These are phyloP conservation scores for Chaenogobius annularis DNA, from an alignment of 2,113 vertebrate species.

Conservation along the genomic window DNA sequence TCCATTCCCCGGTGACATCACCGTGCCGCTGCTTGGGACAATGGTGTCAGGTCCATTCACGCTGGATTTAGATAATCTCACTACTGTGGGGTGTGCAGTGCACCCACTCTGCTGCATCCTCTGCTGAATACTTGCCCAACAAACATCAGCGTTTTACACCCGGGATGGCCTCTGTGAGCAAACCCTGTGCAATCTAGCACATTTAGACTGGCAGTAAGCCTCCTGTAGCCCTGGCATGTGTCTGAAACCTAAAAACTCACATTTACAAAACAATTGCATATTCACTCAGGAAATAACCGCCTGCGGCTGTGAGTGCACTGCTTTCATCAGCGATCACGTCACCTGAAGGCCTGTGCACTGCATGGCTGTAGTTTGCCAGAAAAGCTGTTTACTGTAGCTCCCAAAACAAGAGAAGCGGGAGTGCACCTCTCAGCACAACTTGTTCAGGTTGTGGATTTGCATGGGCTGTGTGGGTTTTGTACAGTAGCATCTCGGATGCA, in stretches of 20 bases:
- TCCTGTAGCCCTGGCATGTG: conserved; percentile 6
- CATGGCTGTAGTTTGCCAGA: conserved; percentile 11
- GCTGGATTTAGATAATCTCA: conserved; percentile 76
- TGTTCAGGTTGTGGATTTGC: conserved; percentile 28
- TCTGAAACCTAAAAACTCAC: conserved; percentile 5
- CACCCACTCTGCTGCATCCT: conserved; percentile 63
- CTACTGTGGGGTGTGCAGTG: conserved; percentile 61
- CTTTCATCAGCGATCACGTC: neutral
- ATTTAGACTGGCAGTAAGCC: conserved; percentile 4
- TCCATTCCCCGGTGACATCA: conserved; percentile 63
- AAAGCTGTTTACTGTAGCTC: conserved; percentile 35
- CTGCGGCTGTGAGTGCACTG: neutral
- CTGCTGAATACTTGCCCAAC: conserved; percentile 39
- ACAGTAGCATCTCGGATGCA: conserved; percentile 55
- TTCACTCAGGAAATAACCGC: neutral
- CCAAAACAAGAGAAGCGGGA: conserved; percentile 43
- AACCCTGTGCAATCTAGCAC: conserved; percentile 11
- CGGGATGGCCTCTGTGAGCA: conserved; percentile 31
- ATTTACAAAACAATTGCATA: neutral
- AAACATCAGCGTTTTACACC: conserved; percentile 30
- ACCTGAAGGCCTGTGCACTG: conserved; percentile 26
- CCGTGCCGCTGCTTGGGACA: conserved; percentile 63
- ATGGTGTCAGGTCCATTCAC: conserved; percentile 73
- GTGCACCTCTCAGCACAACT: conserved; percentile 45
- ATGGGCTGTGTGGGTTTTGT: conserved; percentile 43